Evolutionary conservation across 2,113 vertebrate genomes (phyloP), one percentile per base, ranked within the genome.

Genomic region (Centrocercus urophasianus): DNA sequence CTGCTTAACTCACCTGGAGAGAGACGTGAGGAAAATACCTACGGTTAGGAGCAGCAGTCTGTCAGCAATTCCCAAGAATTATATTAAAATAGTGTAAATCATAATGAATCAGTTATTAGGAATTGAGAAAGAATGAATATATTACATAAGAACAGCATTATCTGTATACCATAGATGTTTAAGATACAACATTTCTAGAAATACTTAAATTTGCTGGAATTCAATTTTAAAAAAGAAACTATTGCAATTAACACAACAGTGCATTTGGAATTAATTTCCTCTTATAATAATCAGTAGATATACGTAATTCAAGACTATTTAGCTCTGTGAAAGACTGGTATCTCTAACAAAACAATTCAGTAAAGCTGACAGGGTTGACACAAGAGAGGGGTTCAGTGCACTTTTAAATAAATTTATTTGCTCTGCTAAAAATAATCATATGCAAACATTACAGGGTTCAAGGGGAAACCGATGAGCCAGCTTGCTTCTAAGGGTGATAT

Each of bases 391-490:
- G 7, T 83, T 92, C 42, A 57, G 1, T 71, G 24, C 43, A 56
- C 54, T 90, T 90, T 84, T 24, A 84, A 93, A 16, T 82, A 42
- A 8, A 6, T 79, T 91, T 88, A 82, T 84, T 96, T 96, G 71
- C 36, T 92, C 24, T 69, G 52, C 72, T 89, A 89, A 89, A 89
- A 95, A 72, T 85, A 92, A 93, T 48, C 56, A 36, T 93, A 89
- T 94, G 67, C 57, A 89, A 85, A 72, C 28, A 64, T 56, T 66
- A 47, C 10, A 45, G 50, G 16, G 14, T 79, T 95, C 78, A 89
- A 79, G 89, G 27, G 30, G n/a, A 93, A 82, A 66, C 4, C 7
- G 79, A 13, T 34, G 74, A 93, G 89, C 54, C 48, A 84, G 27
- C 59, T 69, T 65, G 19, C 40, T 65, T 82, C 54, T 76, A 36